phyloP scores from a whole-genome alignment of 2,113 vertebrate genomes.

The Rutilus rutilus region DNA sequence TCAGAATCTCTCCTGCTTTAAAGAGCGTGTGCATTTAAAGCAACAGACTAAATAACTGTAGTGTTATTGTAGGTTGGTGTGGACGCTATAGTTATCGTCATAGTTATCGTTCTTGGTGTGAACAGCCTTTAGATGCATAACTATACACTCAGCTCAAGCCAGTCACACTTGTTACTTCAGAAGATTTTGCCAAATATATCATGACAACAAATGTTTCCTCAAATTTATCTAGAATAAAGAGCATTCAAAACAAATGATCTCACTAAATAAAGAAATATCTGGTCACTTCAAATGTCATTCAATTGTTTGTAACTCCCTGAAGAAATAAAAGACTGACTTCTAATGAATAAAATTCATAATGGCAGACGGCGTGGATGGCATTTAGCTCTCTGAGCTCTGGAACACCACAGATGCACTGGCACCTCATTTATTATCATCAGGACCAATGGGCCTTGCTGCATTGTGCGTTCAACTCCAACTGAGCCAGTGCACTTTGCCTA shows the following conservation, averaged over 20 bases:
- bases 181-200: neutral
- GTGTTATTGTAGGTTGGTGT: neutral
- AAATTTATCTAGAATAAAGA: neutral
- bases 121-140: neutral
- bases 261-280: slow-evolving; percentile 12
- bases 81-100: neutral
- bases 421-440: slow-evolving; percentile 66
- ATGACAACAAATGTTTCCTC: neutral
- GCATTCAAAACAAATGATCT: neutral
- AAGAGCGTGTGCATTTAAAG: neutral
- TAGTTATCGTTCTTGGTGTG: neutral
- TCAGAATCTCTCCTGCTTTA: too few relatives aligned
- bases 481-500: slow-evolving; percentile 63
- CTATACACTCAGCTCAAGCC: slow-evolving; percentile 1
- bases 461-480: slow-evolving; percentile 61
- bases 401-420: slow-evolving; percentile 62
- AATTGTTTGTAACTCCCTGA: slow-evolving; percentile 37
- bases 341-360: slow-evolving; percentile 52
- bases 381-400: slow-evolving; percentile 46
- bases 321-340: slow-evolving; percentile 49
- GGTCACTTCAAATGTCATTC: slow-evolving; percentile 14
- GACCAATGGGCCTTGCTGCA: slow-evolving; percentile 59
- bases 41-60: neutral
- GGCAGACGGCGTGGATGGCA: slow-evolving; percentile 48
- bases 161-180: neutral